Evolutionary conservation across 2,797 vertebrate species (phyloP).

Genomic region (Chaetophractus vellerosus): DNA sequence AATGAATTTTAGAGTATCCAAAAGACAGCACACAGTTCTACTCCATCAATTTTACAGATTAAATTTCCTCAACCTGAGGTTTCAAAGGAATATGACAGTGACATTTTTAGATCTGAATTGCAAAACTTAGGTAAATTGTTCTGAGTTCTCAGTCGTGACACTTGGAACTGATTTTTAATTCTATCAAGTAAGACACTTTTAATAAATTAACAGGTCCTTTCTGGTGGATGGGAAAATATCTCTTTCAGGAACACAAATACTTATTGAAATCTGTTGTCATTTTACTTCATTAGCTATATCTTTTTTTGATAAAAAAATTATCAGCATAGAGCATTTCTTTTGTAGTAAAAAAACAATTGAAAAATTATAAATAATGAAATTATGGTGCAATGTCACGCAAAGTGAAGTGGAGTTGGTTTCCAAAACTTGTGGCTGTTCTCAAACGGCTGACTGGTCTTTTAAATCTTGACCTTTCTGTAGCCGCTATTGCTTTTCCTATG

Average conservation of each 20-base stretch:
- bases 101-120: slow-evolving; percentile 54
- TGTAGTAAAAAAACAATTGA: not conserved
- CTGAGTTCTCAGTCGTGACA: slow-evolving; percentile 12
- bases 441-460: not conserved
- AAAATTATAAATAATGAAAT: slow-evolving; percentile 3
- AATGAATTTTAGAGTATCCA: not conserved
- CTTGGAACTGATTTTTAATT: not conserved
- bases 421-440: not conserved
- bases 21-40: not conserved
- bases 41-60: not conserved
- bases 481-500: not conserved
- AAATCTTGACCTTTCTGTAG: not conserved
- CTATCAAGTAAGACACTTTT: slow-evolving; percentile 51
- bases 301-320: slow-evolving; percentile 17
- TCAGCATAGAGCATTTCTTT: slow-evolving; percentile 32
- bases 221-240: slow-evolving; percentile 30
- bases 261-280: not conserved
- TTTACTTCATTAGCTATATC: not conserved
- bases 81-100: slow-evolving; percentile 35
- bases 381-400: not conserved
- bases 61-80: not conserved
- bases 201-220: slow-evolving; percentile 54
- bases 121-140: not conserved
- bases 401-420: not conserved
- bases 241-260: slow-evolving; percentile 12